Conservation (phyloP, 2,797 vertebrate species). For the Silurus lanzhouensis region DNA sequence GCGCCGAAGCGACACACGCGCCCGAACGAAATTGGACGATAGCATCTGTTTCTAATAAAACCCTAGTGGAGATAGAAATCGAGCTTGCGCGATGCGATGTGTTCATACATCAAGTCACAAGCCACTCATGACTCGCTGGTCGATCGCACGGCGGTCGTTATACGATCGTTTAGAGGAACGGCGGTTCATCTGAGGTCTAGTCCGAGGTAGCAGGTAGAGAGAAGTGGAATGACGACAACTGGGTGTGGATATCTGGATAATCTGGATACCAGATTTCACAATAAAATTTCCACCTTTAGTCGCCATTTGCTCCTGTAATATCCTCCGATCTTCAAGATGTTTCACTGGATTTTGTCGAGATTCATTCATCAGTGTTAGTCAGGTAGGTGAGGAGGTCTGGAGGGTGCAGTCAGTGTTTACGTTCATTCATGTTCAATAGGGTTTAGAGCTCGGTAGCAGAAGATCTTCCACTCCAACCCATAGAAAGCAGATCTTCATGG, state of each 20-base stretch:
- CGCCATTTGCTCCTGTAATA: no score
- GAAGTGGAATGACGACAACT: background rate
- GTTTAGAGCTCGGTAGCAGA: no score
- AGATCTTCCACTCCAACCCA: no score
- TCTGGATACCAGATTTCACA: background rate
- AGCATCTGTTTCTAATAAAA: conserved; percentile 58
- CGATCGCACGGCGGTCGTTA: background rate
- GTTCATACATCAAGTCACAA: background rate
- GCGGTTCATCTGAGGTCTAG: background rate
- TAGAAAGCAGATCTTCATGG: no score
- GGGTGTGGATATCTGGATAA: background rate
- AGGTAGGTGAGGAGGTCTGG: no score
- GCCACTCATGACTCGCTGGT: background rate
- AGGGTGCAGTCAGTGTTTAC: no score
- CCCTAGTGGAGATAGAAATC: conserved; percentile 36
- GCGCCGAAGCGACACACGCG: conserved; percentile 55
- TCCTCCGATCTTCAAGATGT: no score
- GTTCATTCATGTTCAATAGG: no score
- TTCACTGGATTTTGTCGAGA: no score
- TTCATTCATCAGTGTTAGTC: no score
- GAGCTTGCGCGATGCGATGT: background rate
- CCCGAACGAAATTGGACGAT: conserved; percentile 58
- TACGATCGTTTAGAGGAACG: background rate
- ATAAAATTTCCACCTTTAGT: no score
- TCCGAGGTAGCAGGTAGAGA: background rate